A percentile compares a stretch with the other conserved stretches of the same genome.
phyloP scores from a whole-genome alignment of 2,797 vertebrate species.

The Mormyrops attenuatus region DNA sequence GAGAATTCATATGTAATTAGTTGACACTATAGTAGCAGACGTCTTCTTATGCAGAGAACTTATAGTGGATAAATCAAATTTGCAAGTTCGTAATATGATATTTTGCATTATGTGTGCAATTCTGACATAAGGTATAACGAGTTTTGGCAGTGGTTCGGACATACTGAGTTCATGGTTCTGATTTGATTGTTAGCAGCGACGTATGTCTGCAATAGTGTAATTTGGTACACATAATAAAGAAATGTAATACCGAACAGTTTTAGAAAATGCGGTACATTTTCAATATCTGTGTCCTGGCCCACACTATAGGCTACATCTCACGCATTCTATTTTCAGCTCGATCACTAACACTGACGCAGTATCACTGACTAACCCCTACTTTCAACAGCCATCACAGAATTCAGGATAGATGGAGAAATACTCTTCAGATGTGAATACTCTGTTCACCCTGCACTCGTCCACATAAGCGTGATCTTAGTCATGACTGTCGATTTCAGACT shows the following conservation, averaged over 20 bases:
- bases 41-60: background rate
- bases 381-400: background rate
- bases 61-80: background rate
- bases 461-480: background rate
- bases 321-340: background rate
- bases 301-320: background rate
- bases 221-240: background rate
- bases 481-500: background rate
- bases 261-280: background rate
- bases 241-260: background rate
- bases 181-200: background rate
- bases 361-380: background rate
- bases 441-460: background rate
- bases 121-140: background rate
- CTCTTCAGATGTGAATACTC: background rate
- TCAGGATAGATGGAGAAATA: background rate
- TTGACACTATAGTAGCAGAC: background rate
- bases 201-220: background rate
- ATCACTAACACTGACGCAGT: background rate
- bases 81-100: background rate
- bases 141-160: background rate
- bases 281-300: background rate
- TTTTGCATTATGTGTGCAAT: background rate
- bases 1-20: background rate
- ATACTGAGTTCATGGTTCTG: background rate